A percentile compares a stretch with the other conserved stretches of the same genome.
Evolutionary conservation across 2,113 vertebrate species (phyloP).

Genomic region (Sinocyclocheilus maitianheensis): DNA sequence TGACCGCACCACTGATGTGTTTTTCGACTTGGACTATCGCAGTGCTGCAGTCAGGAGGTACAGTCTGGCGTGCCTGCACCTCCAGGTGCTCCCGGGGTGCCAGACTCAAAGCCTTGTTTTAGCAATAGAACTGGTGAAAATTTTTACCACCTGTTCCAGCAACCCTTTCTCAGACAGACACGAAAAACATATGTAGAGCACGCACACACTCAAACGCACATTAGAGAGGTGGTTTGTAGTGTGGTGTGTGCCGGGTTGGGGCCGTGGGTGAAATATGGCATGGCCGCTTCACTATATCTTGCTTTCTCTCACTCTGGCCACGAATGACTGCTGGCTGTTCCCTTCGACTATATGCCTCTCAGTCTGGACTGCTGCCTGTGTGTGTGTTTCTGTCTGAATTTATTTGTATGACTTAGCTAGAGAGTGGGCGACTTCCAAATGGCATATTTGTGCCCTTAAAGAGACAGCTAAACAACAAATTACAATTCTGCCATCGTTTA

Average conservation of each 20-base stretch:
- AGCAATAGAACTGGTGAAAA: constrained; percentile 29
- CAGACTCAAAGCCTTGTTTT: constrained; percentile 1
- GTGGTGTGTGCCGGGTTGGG: neutral
- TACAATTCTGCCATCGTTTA: neutral
- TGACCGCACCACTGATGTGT: neutral
- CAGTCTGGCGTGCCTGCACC: constrained; percentile 16
- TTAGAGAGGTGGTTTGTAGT: constrained; percentile 5
- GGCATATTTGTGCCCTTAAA: neutral
- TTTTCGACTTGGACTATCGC: neutral
- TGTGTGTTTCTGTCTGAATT: neutral
- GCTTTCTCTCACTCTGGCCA: constrained; percentile 34
- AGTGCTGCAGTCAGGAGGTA: neutral
- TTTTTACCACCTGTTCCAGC: constrained; percentile 39
- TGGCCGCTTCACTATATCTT: constrained; percentile 36
- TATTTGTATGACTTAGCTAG: constrained; percentile 35
- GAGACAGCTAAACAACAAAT: neutral
- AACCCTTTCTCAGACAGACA: constrained; percentile 27
- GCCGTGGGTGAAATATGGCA: constrained; percentile 32
- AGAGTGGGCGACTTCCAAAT: neutral
- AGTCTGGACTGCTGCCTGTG: constrained; percentile 38
- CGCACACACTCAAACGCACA: constrained; percentile 50
- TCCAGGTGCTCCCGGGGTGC: constrained; percentile 40
- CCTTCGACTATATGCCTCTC: constrained; percentile 34
- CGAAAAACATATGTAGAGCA: constrained; percentile 50
- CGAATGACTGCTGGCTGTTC: constrained; percentile 37